Percentiles rank a stretch among this genome's conserved stretches.
phyloP scores from a whole-genome alignment of 1,140 invertebrate genomes.

The Drosophila azteca region DNA sequence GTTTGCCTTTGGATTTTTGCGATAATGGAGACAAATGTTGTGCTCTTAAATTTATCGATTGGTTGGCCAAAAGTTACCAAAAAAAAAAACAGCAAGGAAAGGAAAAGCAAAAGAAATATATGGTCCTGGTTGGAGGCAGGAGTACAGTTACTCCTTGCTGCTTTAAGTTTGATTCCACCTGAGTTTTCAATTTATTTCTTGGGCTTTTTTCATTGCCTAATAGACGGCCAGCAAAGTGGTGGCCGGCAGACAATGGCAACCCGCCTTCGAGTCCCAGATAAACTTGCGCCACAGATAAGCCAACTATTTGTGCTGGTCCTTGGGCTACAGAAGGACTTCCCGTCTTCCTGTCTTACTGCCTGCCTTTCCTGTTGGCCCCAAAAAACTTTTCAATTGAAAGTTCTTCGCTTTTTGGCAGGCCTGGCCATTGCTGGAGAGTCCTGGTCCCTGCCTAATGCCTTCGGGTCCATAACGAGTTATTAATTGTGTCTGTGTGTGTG shows the following conservation, averaged over 20 bases:
- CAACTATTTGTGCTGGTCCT: conserved; percentile 49
- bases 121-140: conserved; percentile 45
- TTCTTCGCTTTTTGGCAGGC: conserved; percentile 55
- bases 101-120: conserved; percentile 35
- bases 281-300: conserved; percentile 54
- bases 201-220: conserved; percentile 53
- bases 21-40: conserved; percentile 81
- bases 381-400: conserved; percentile 72
- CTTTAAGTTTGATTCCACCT: conserved; percentile 54
- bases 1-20: conserved; percentile 75
- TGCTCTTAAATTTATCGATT: conserved; percentile 81
- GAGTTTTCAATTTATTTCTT: conserved; percentile 71
- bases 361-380: not conserved
- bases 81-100: not conserved
- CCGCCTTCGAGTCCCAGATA: conserved; percentile 30
- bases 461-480: conserved; percentile 47
- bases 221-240: conserved; percentile 38
- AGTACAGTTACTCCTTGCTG: not conserved
- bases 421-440: conserved; percentile 18
- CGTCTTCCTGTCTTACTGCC: not conserved
- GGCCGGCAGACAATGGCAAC: conserved; percentile 45
- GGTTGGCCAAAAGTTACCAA: conserved; percentile 54
- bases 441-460: not conserved
- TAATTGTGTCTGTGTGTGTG: conserved; percentile 21
- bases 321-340: not conserved